These are phyloP conservation scores for Rambutsinella grinnellia DNA, from an alignment of 2,888 invertebrate genomes.

Conservation along the genomic window DNA sequence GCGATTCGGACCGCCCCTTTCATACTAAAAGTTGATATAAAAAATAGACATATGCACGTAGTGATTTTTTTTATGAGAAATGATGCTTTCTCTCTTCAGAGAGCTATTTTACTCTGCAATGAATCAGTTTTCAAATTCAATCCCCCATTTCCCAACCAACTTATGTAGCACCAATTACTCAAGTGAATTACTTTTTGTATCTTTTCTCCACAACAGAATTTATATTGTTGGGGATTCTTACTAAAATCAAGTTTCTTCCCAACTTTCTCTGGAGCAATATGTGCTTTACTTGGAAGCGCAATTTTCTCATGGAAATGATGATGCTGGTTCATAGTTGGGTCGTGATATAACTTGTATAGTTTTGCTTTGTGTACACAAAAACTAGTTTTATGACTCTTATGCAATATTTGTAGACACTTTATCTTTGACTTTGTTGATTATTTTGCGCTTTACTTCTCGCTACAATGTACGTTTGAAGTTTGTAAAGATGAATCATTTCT, in stretches of 20 bases:
- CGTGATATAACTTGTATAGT: too few species aligned
- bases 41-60: background rate
- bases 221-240: too few species aligned
- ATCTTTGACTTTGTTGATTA: background rate
- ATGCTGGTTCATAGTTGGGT: too few species aligned
- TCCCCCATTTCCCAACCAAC: slow-evolving; percentile 28
- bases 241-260: too few species aligned
- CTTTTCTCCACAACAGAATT: too few species aligned
- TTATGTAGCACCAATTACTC: slow-evolving; percentile 28
- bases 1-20: slow-evolving; percentile 36
- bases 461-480: too few species aligned
- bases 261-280: too few species aligned
- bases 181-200: too few species aligned
- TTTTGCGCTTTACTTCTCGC: background rate
- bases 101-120: slow-evolving; percentile 42
- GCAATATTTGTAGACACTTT: background rate
- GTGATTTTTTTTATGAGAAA: background rate
- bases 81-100: slow-evolving; percentile 20
- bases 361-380: too few species aligned
- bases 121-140: slow-evolving; percentile 54
- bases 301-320: too few species aligned
- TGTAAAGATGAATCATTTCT: too few species aligned
- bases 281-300: too few species aligned
- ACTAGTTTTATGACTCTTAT: background rate
- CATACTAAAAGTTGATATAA: background rate